Evolutionary conservation across 2,888 invertebrate genomes (phyloP).

Genomic region (Scelioninae gen. 2): DNA sequence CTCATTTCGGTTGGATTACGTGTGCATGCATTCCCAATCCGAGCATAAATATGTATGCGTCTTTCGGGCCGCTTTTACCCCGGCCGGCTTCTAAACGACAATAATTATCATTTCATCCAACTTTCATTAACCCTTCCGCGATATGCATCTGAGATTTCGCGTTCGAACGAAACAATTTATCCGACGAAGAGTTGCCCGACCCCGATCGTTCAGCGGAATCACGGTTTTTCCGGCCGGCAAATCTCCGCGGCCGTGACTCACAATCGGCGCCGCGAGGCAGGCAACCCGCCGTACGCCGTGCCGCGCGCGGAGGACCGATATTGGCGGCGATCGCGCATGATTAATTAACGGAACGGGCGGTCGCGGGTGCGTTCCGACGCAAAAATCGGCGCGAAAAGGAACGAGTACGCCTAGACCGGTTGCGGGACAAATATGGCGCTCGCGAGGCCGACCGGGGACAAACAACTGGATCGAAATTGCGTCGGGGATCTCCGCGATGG

Average conservation of each 20-base stretch:
- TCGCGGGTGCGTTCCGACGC: neutral
- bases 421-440: slow-evolving; percentile 69
- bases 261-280: slow-evolving; percentile 4
- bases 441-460: slow-evolving; percentile 64
- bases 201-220: neutral
- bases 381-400: slow-evolving; percentile 34
- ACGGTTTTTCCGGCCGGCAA: slow-evolving; percentile 12
- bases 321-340: slow-evolving; percentile 21
- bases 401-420: slow-evolving; percentile 71
- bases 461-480: slow-evolving; percentile 68
- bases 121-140: slow-evolving; percentile 51
- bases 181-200: slow-evolving; percentile 12
- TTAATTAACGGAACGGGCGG: slow-evolving; percentile 27
- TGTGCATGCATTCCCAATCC: slow-evolving; percentile 32
- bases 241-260: slow-evolving; percentile 29
- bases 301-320: neutral
- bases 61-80: slow-evolving; percentile 43
- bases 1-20: slow-evolving; percentile 29
- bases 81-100: slow-evolving; percentile 50
- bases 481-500: slow-evolving; percentile 48
- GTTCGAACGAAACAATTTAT: slow-evolving; percentile 54
- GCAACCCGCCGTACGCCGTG: too few relatives aligned
- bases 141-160: slow-evolving; percentile 40
- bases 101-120: slow-evolving; percentile 58
- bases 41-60: slow-evolving; percentile 58